Evolutionary conservation across 2,888 invertebrate genomes (phyloP), one percentile per base, ranked within the genome.

Genomic region (Ctena decussata): DNA sequence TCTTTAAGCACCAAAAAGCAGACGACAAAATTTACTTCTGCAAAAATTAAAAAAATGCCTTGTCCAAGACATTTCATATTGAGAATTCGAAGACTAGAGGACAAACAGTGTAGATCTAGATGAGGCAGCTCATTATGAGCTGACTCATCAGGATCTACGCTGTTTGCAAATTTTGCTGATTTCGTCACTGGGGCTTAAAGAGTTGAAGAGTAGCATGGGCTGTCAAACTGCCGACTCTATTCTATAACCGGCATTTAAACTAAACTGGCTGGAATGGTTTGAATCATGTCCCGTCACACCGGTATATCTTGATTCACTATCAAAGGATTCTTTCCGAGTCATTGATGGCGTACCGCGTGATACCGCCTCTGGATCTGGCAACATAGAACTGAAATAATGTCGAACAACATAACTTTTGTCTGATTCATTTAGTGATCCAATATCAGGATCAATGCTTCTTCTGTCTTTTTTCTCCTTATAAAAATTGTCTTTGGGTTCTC

Each of bases 351-450:
- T 89, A 21, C 84, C 89, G 18, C 87, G 77, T 2, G 89, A 84
- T 15, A 72, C 79, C 15, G 79, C 89, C 39, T 89, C 90, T 30
- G 91, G 91, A 53, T 92, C 89, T 8, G 92, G 90, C 21, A 86
- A 91, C 91, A 94, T 92, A 27, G 92, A 91, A 78, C 93, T 91
- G 83, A 94, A 93, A 80, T 92, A 94, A 57, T 93, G 92, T 5
- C 93, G 77, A 60, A 94, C 92, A 69, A 93, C 93, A 90, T 92
- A 94, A 84, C 93, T 92, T 87, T 93, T 93, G 75, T 94, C 94
- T 0, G 94, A 94, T 60, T 93, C 92, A 65, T 91, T 93, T 8
- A 94, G 79, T 30, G 94, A 94, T 15, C 91, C 89, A 46, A 87
- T 84, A 49, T 94, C 93, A 46, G 90, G 83, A 74, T 94, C 92